Percentiles rank a stretch among this genome's conserved stretches.
phyloP scores from a whole-genome alignment of 2,113 vertebrate species.

The Aramus guarauna region DNA sequence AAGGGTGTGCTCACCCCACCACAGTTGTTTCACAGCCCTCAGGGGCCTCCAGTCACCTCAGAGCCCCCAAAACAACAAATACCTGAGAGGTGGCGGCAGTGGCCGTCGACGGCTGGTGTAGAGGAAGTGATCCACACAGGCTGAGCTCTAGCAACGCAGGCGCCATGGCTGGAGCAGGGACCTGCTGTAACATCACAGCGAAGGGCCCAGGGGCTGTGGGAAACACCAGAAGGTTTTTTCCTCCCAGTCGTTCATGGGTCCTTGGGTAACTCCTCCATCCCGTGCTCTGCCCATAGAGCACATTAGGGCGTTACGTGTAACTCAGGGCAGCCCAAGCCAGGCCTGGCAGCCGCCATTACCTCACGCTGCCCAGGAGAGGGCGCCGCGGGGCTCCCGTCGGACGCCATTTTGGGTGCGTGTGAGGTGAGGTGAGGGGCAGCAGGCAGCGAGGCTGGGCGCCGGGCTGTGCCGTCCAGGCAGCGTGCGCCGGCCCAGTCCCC shows the following conservation, averaged over 20 bases:
- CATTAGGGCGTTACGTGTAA: rapidly evolving
- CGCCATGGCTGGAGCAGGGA: rapidly evolving
- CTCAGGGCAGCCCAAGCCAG: rapidly evolving
- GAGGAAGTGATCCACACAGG: rapidly evolving
- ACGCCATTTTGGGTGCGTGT: neutral
- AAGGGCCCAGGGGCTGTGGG: neutral
- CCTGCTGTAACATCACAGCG: rapidly evolving
- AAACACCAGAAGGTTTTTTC: neutral
- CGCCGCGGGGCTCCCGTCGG: neutral
- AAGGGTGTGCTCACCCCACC: rapidly evolving
- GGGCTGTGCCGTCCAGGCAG: rapidly evolving
- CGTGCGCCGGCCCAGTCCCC: rapidly evolving
- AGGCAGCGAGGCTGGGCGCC: neutral
- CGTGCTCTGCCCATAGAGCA: rapidly evolving
- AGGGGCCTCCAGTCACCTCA: neutral
- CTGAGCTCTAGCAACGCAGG: rapidly evolving
- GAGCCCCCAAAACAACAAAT: rapidly evolving
- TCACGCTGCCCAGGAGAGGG: neutral
- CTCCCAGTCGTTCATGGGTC: rapidly evolving
- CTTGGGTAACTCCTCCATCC: rapidly evolving
- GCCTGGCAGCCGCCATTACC: neutral
- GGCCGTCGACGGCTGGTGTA: rapidly evolving
- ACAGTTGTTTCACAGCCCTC: neutral
- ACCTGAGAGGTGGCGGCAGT: neutral
- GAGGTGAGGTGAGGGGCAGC: neutral